These are phyloP conservation scores for Ramphastos sulfuratus DNA, from an alignment of 2,113 vertebrate genomes.

Conservation along the genomic window DNA sequence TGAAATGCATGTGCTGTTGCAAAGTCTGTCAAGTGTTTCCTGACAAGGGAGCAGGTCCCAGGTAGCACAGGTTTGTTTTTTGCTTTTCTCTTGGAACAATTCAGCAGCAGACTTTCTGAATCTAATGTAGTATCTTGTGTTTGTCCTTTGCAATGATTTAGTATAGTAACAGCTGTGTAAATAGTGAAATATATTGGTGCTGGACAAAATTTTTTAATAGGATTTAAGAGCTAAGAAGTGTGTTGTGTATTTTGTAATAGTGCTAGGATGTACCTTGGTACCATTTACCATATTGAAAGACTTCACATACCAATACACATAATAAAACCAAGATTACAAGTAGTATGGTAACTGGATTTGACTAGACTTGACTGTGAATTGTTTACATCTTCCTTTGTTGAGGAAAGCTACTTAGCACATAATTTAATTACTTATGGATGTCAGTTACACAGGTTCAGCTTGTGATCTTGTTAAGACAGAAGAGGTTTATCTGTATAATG, in stretches of 20 bases:
- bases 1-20: not conserved
- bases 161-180: not conserved
- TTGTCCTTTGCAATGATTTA: not conserved
- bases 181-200: not conserved
- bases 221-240: not conserved
- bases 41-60: not conserved
- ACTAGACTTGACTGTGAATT: not conserved
- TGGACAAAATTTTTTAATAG: not conserved
- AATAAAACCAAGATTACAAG: not conserved
- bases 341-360: not conserved
- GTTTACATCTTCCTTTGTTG: not conserved
- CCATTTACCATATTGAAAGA: not conserved
- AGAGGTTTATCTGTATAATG: not conserved
- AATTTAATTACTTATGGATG: not conserved
- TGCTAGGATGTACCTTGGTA: not conserved
- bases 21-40: not conserved
- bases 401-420: not conserved
- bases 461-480: not conserved
- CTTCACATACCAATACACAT: not conserved
- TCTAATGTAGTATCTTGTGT: not conserved
- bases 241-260: not conserved
- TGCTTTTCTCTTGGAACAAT: not conserved
- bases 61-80: not conserved
- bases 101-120: not conserved
- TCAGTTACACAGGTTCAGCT: not conserved